Base-by-base conservation (phyloP, 2,797 vertebrate species). In the Enteromius trimaculatus region DNA sequence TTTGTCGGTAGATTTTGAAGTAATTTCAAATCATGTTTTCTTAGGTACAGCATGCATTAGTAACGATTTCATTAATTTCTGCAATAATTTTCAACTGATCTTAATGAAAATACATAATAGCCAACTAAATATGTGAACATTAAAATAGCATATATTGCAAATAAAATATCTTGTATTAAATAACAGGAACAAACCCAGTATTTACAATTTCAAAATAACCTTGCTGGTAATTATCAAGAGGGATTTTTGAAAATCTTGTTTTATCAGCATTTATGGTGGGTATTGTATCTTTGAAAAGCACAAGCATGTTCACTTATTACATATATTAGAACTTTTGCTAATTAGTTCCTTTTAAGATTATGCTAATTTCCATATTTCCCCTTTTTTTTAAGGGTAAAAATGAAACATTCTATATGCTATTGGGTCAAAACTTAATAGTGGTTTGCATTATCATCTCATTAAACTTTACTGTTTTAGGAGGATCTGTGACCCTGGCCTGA, bases 401-500 rank as follows among this genome's bases (percentile, higher is more conserved):
- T 71, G 19, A 49, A 71, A 71, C 62, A 19, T 34, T 65, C 62
- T 64, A 64, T 7, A 64, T 34, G 16, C 16, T 64, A 9, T 64
- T 64, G 1, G 17, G 13, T 55, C 5, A 6, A 51, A 21, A 31
- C 14, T 84, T 47, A 29, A 66, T 74, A 51, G n/a, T 53, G 69
- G n/a, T 74, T 39, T 66, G 47, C 49, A 58, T 19, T 31, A 7
- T 39, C 29, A 37, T 69, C 34, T 51, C 9, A 10, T 26, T 68
- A 44, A 34, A 26, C 10, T 49, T 37, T 74, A 51, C 51, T 77
- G 44, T 84, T 87, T 74, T 92, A 99, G 98, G 95, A 98, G 97
- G 94, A 99, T 99, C 92, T 99, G 98, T 92, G 98, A 99, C 92
- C 97, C 98, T 74, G 97, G 98, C 80, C 95, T 99, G 91, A 99